phyloP scores from a whole-genome alignment of 2,113 vertebrate genomes.

The Mustela lutreola region DNA sequence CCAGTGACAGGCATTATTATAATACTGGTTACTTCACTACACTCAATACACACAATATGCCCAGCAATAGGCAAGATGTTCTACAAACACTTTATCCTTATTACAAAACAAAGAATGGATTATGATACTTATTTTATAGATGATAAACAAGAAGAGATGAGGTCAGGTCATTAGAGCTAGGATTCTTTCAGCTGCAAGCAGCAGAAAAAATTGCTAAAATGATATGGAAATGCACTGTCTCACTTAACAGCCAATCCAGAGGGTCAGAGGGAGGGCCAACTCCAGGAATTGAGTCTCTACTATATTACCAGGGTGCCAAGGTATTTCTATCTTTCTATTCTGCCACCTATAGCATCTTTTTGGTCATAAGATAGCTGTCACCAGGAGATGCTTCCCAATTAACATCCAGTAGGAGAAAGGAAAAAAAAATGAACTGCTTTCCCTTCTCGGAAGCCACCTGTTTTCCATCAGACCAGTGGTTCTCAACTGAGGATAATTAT shows the following conservation, averaged over 20 bases:
- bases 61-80: neutral
- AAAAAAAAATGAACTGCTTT: neutral
- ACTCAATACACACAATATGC: neutral
- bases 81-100: neutral
- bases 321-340: neutral
- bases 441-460: neutral
- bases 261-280: no score
- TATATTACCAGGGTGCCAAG: neutral
- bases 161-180: neutral
- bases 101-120: neutral
- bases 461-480: neutral
- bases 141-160: neutral
- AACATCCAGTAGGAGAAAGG: neutral
- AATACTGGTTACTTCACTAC: neutral
- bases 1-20: neutral
- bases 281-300: neutral
- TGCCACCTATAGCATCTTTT: neutral
- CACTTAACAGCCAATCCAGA: neutral
- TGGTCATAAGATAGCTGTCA: neutral
- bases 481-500: neutral
- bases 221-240: neutral
- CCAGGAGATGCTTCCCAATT: neutral
- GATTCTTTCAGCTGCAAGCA: neutral
- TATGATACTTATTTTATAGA: neutral
- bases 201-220: neutral